Conservation (phyloP, 2,113 vertebrate species). For the Serinus canaria region DNA sequence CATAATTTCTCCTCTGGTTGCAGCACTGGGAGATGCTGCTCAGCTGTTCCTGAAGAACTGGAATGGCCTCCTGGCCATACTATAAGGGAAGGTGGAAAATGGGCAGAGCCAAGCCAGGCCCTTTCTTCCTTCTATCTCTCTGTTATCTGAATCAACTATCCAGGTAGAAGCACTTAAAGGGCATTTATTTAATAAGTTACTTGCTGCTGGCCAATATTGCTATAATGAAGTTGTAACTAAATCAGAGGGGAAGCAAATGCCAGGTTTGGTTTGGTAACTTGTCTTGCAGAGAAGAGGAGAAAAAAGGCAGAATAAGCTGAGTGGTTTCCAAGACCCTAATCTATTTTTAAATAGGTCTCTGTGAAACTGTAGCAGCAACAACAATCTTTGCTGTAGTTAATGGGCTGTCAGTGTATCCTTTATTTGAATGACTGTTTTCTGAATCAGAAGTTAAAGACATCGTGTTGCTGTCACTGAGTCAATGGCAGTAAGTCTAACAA, state of each 20-base stretch:
- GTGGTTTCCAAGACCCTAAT: conserved; percentile 58
- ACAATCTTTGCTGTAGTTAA: conserved; percentile 70
- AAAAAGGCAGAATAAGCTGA: conserved; percentile 49
- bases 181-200: conserved; percentile 73
- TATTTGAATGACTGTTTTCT: conserved; percentile 49
- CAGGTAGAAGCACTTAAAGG: conserved; percentile 62
- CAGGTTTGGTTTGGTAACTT: conserved; percentile 53
- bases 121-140: not conserved
- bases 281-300: conserved; percentile 40
- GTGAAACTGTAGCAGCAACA: conserved; percentile 47
- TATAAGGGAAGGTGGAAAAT: not conserved
- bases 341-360: conserved; percentile 71
- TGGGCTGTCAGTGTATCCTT: conserved; percentile 62
- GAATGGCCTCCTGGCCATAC: not conserved
- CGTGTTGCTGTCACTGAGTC: conserved; percentile 9
- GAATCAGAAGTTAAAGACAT: conserved; percentile 53
- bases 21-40: not conserved
- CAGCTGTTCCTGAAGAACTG: not conserved
- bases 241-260: conserved; percentile 63
- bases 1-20: not conserved
- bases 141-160: not conserved
- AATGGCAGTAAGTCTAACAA: conserved; percentile 28
- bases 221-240: conserved; percentile 74
- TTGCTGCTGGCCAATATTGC: conserved; percentile 64
- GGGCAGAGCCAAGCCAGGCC: not conserved